These are phyloP conservation scores for Caradrina clavipalpis DNA, from an alignment of 2,888 invertebrate genomes.

Conservation along the genomic window DNA sequence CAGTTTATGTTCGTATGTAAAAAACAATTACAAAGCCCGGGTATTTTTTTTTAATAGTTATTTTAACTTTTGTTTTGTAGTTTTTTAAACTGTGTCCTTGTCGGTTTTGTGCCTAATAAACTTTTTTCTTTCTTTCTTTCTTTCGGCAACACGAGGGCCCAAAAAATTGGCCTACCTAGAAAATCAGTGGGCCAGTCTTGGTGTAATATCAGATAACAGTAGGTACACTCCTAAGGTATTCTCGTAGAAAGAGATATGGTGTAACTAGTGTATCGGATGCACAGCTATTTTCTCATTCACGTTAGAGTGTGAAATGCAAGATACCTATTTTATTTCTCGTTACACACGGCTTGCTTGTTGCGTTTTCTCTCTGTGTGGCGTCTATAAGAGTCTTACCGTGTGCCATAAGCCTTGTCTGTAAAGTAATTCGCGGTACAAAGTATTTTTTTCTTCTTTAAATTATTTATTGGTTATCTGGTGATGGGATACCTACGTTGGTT, in stretches of 20 bases:
- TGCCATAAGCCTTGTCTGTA: background rate
- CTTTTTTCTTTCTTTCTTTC: too few relatives aligned
- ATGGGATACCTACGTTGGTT: too few relatives aligned
- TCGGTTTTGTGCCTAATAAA: too few relatives aligned
- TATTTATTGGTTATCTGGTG: background rate
- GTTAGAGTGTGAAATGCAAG: slow-evolving; percentile 20
- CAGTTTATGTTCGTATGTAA: too few relatives aligned
- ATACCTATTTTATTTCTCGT: slow-evolving; percentile 28
- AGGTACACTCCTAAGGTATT: background rate
- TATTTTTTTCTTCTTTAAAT: background rate
- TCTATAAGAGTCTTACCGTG: slow-evolving; percentile 4
- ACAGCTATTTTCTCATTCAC: slow-evolving; percentile 26
- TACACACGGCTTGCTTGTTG: slow-evolving; percentile 39
- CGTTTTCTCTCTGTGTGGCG: slow-evolving; percentile 13
- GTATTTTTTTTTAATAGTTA: too few relatives aligned
- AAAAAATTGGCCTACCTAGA: too few relatives aligned
- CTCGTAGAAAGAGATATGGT: slow-evolving; percentile 3
- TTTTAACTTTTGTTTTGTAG: too few relatives aligned
- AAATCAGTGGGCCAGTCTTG: too few relatives aligned
- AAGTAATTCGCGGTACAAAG: background rate
- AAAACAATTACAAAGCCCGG: too few relatives aligned
- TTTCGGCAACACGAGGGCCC: too few relatives aligned
- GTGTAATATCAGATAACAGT: slow-evolving; percentile 5
- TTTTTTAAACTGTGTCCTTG: too few relatives aligned
- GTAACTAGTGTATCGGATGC: slow-evolving; percentile 3